Percentiles rank a stretch among this genome's conserved stretches.
Conservation (phyloP, 1,140 invertebrate genomes). For the Dreissena rostriformis region DNA sequence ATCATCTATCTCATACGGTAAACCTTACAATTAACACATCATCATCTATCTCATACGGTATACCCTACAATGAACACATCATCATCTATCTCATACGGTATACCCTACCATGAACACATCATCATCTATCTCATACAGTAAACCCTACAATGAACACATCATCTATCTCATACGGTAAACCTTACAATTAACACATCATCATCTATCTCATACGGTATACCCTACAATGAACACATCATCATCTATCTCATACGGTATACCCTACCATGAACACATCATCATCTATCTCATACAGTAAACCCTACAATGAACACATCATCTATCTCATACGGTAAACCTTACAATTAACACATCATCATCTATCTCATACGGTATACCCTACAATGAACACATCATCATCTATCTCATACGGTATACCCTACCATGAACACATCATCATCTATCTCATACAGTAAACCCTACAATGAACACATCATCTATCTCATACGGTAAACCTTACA, state of each 20-base stretch:
- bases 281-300: background rate
- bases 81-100: background rate
- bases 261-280: background rate
- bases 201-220: slow-evolving; percentile 83
- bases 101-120: background rate
- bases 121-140: background rate
- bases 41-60: slow-evolving; percentile 84
- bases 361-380: background rate
- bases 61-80: slow-evolving; percentile 72
- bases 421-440: background rate
- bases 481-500: background rate
- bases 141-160: background rate
- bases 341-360: background rate
- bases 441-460: background rate
- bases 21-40: too few relatives aligned
- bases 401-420: background rate
- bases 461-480: background rate
- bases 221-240: slow-evolving; percentile 63
- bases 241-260: background rate
- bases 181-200: slow-evolving; percentile 87
- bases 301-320: slow-evolving; percentile 3
- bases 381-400: background rate
- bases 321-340: background rate
- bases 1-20: too few relatives aligned
- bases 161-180: background rate